Conservation (phyloP, 2,888 invertebrate species). For the Aethes cnicana region DNA sequence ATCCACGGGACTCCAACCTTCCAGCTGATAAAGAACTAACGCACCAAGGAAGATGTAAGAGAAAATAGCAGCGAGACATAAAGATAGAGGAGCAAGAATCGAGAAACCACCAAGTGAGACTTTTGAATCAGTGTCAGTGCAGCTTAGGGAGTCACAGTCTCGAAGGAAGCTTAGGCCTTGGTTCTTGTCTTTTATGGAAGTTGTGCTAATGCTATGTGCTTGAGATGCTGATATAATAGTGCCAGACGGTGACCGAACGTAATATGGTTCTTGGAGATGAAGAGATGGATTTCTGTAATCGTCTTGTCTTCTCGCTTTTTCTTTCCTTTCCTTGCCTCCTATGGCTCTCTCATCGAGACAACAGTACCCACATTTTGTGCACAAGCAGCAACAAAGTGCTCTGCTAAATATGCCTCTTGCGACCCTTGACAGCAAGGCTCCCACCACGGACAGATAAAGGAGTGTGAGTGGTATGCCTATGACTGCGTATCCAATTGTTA, state of each 20-base stretch:
- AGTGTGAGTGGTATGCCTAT: conserved; percentile 94
- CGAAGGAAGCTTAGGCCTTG: conserved; percentile 71
- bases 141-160: conserved; percentile 82
- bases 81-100: conserved; percentile 93
- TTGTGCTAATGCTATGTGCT: conserved; percentile 70
- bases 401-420: conserved; percentile 91
- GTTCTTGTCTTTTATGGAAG: conserved; percentile 71
- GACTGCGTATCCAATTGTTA: conserved; percentile 94
- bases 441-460: conserved; percentile 93
- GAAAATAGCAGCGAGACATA: conserved; percentile 94
- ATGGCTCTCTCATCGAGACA: conserved; percentile 92
- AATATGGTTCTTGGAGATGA: conserved; percentile 87
- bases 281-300: conserved; percentile 84
- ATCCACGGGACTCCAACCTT: conserved; percentile 96
- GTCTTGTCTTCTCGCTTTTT: conserved; percentile 88
- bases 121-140: conserved; percentile 86
- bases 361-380: conserved; percentile 94
- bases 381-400: conserved; percentile 91
- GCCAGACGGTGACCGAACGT: conserved; percentile 82
- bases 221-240: conserved; percentile 79
- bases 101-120: conserved; percentile 87
- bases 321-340: conserved; percentile 90
- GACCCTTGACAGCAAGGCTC: conserved; percentile 91
- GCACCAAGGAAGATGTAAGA: conserved; percentile 96
- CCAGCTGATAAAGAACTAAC: conserved; percentile 92